Evolutionary conservation across 2,888 invertebrate genomes (phyloP).

Genomic region (Xanthorhoe spadicearia): DNA sequence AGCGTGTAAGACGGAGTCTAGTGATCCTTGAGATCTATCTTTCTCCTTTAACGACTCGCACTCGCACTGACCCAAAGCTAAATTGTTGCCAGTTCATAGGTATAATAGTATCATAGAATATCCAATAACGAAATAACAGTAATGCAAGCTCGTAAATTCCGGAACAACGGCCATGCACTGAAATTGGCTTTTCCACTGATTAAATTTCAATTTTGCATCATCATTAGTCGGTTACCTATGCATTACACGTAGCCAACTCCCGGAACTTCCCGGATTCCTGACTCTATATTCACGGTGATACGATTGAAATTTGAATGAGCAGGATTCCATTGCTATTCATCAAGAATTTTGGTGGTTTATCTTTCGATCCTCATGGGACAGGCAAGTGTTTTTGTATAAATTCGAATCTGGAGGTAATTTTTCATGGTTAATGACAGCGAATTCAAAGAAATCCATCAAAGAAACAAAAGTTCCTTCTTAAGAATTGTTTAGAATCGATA

Average conservation of each 20-base stretch:
- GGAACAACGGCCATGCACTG: conserved; percentile 9
- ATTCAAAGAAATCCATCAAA: too few species aligned
- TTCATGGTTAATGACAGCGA: too few species aligned
- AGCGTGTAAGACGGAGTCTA: too few species aligned
- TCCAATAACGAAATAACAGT: conserved; percentile 27
- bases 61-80: not conserved
- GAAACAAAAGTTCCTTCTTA: too few species aligned
- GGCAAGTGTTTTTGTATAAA: too few species aligned
- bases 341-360: conserved; percentile 29
- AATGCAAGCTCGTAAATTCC: conserved; percentile 22
- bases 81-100: not conserved
- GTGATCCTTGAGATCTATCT: too few species aligned
- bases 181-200: conserved; percentile 36
- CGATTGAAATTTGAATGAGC: conserved; percentile 15
- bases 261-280: conserved; percentile 5
- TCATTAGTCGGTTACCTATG: conserved; percentile 31
- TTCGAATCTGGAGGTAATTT: too few species aligned
- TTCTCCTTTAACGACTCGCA: too few species aligned
- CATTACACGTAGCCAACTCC: conserved; percentile 17
- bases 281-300: conserved; percentile 14
- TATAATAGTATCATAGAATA: not conserved
- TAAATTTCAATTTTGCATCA: conserved; percentile 37
- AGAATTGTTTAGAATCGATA: too few species aligned
- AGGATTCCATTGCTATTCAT: conserved; percentile 23
- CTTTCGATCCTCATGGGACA: not conserved